A percentile compares a stretch with the other conserved stretches of the same genome.
These are phyloP conservation scores for Anguilla anguilla DNA, from an alignment of 2,797 vertebrate species.

Conservation along the genomic window DNA sequence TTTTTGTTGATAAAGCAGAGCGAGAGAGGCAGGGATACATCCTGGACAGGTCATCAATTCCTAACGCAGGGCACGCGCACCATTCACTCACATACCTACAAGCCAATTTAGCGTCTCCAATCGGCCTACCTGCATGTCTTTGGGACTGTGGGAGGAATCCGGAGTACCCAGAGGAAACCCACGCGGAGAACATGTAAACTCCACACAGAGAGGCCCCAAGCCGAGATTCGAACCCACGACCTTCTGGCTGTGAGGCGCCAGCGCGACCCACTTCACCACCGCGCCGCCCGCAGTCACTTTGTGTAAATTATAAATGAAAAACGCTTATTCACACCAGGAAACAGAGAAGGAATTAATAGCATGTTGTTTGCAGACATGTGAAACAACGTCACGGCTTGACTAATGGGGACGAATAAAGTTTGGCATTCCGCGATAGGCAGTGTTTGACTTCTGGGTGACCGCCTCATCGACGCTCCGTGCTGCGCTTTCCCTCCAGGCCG, in stretches of 20 bases:
- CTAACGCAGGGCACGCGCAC: too few relatives aligned
- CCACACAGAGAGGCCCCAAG: too few relatives aligned
- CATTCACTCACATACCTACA: too few relatives aligned
- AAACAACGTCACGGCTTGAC: not conserved
- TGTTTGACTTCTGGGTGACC: not conserved
- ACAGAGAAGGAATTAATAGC: not conserved
- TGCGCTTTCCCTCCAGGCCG: not conserved
- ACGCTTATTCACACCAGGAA: not conserved
- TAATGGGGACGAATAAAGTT: not conserved
- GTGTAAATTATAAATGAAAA: not conserved
- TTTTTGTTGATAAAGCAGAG: not conserved
- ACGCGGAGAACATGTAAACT: too few relatives aligned
- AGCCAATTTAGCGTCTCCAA: too few relatives aligned
- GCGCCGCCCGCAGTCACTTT: not conserved
- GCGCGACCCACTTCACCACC: too few relatives aligned
- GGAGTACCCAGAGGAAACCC: too few relatives aligned
- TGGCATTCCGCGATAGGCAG: not conserved
- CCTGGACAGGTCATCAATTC: too few relatives aligned
- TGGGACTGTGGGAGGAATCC: too few relatives aligned
- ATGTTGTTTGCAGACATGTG: not conserved
- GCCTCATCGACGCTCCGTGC: not conserved
- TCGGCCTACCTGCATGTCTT: too few relatives aligned
- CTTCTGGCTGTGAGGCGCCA: too few relatives aligned
- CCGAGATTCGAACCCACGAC: too few relatives aligned
- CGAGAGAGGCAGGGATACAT: not conserved